Evolutionary conservation across 1,140 invertebrate species (phyloP), one percentile per base, ranked within the genome.

Genomic region (Ridgeia piscesae): DNA sequence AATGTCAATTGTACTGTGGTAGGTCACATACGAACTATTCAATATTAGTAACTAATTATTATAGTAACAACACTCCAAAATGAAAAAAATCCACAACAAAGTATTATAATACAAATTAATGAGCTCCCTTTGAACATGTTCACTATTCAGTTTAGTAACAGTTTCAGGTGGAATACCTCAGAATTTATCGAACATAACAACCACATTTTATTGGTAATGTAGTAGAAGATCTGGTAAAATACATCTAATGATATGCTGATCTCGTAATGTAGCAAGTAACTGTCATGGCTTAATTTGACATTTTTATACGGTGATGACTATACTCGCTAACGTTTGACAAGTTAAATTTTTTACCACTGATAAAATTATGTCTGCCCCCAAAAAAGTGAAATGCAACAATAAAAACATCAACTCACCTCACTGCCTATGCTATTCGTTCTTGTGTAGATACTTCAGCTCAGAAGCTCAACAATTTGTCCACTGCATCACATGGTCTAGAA

Each of bases 401-500:
- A 77, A 77, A 21, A 4, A 31, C 27, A 21, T 21, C 17, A 77
- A 77, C 58, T 77, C 58, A 77, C 58, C 58, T 77, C 14, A 31
- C 58, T 77, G 58, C 58, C 58, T 77, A n/a, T n/a, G n/a, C n/a
- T n/a, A 77, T 77, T 77, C 58, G 58, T 77, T 77, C 58, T 77
- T 77, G 58, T 27, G 27, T 17, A 21, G 11, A 21, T 8, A 17
- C 6, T 21, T 77, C 58, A 77, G 58, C 58, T 77, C 58, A 77
- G 58, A 77, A 77, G 58, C 58, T 77, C 58, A 17, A 77, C 14
- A 21, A 77, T 31, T 77, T 9, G 58, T 31, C 58, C 58, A 77
- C 58, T 77, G 27, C 58, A 77, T 77, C 58, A 77, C 58, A 31
- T 77, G 58, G 58, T 77, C 58, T 77, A 77, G 27, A 77, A 31